Conservation (phyloP, 2,888 invertebrate species). For the Bibio marci region DNA sequence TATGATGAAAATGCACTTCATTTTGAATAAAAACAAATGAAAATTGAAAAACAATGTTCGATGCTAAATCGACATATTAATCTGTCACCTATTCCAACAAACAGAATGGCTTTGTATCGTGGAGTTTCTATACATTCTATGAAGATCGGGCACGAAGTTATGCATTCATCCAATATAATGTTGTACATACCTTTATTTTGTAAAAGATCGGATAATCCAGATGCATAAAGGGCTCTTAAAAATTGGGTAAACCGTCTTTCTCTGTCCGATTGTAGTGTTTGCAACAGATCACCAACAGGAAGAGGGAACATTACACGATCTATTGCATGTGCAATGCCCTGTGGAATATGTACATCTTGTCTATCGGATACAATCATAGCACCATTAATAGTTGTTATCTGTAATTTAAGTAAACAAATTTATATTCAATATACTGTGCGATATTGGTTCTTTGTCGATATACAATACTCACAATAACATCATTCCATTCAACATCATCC, state of each 20-base stretch:
- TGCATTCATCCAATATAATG: too few species aligned
- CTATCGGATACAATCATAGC: conserved; percentile 66
- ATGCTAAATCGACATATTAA: too few species aligned
- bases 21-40: too few species aligned
- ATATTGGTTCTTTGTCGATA: background rate
- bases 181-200: conserved; percentile 30
- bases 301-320: conserved; percentile 81
- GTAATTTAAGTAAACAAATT: conserved; percentile 8
- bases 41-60: too few species aligned
- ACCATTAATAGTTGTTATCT: conserved; percentile 73
- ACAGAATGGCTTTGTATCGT: too few species aligned
- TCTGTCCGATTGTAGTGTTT: conserved; percentile 69
- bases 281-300: conserved; percentile 71
- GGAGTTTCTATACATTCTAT: too few species aligned
- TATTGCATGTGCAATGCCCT: conserved; percentile 69
- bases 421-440: background rate
- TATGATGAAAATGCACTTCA: too few species aligned
- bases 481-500: conserved; percentile 81
- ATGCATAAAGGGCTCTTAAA: conserved; percentile 54
- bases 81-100: too few species aligned
- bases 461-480: conserved; percentile 42
- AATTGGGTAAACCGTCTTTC: conserved; percentile 66
- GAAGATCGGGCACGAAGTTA: too few species aligned
- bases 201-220: conserved; percentile 55
- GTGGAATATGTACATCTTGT: conserved; percentile 67